Base-by-base conservation (phyloP, 1,140 invertebrate genomes). In the Helicorthomorpha holstii region DNA sequence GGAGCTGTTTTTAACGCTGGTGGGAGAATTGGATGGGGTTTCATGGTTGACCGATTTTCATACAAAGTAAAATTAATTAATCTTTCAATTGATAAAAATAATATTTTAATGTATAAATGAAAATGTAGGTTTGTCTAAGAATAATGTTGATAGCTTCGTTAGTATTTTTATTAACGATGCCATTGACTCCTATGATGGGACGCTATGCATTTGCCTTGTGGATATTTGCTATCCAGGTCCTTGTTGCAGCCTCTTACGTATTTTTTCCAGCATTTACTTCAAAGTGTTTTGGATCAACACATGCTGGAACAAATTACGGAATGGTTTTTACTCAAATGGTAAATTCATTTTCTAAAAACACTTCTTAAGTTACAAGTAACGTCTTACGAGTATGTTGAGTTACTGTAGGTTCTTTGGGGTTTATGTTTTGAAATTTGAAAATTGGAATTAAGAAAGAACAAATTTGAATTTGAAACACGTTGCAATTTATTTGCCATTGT, bases 1-100 rank as follows among this genome's bases (percentile, higher is more conserved):
- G 63, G 69, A n/a, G 64, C 72, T n/a, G 56, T 73, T 25, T 70
- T 66, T 58, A 74, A 74, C 62, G 64, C 65, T 21, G 54, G 26
- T 23, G 72, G 70, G 1, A 53, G 72, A 27, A 60, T 73, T n/a
- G 46, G 63, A 45, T 73, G 72, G 72, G 72, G 72, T 1, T 43
- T 49, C n/a, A 25, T 73, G 1, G 62, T 64, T 38, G 71, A 73
- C 52, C 63, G 57, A 47, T 59, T 59, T 22, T 65, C 63, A 10
- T 71, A 67, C 52, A 67, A 61, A 59, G 65, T 69, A 54, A 49
- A 16, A 23, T 7, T 7, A 34, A 16, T 34, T 16, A 7, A 16
- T 34, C 29, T 34, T 34, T 34, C 29, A 7, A 16, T 34, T 34
- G 29, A 16, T 16, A 16, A 7, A 34, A 16, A 16, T 16, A 34